Evolutionary conservation across 64 coral and sea anemone genomes (phyloP).

Genomic region (Montipora sp.): DNA sequence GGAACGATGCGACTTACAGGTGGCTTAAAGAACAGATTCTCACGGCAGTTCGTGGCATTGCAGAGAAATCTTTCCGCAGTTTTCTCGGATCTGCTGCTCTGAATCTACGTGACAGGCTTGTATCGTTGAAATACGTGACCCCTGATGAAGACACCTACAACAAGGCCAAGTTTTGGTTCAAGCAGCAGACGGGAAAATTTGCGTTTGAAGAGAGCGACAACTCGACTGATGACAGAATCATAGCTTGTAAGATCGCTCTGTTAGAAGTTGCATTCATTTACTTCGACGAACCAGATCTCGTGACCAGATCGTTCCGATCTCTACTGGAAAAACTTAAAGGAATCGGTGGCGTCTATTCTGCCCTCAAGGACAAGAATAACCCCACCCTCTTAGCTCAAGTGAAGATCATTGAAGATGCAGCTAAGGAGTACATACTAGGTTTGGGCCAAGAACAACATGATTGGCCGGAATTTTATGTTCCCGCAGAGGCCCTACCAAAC

Average conservation of each 20-base stretch:
- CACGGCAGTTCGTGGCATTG: slow-evolving; percentile 35
- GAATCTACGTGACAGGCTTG: slow-evolving; percentile 61
- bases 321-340: slow-evolving; percentile 38
- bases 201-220: slow-evolving; percentile 54
- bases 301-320: slow-evolving; percentile 34
- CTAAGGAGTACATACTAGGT: slow-evolving; percentile 58
- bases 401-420: slow-evolving; percentile 62
- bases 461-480: slow-evolving; percentile 55
- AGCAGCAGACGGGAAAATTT: slow-evolving; percentile 23
- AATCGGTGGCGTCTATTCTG: slow-evolving; percentile 32
- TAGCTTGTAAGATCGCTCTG: slow-evolving; percentile 69
- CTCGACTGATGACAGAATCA: slow-evolving; percentile 39
- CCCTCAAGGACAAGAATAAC: slow-evolving; percentile 72
- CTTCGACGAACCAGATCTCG: slow-evolving; percentile 66
- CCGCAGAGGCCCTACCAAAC: slow-evolving; percentile 50
- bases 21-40: slow-evolving; percentile 83
- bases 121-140: slow-evolving; percentile 46
- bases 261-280: slow-evolving; percentile 78
- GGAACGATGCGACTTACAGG: slow-evolving; percentile 73
- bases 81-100: slow-evolving; percentile 66
- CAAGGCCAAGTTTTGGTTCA: slow-evolving; percentile 67
- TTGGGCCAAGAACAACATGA: slow-evolving; percentile 45
- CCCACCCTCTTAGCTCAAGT: slow-evolving; percentile 51
- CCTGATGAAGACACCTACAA: slow-evolving; percentile 54
- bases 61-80: slow-evolving; percentile 53